Percentiles rank a stretch among this genome's conserved stretches.
These are phyloP conservation scores for Spodoptera frugiperda DNA, from an alignment of 1,140 invertebrate genomes.

Conservation along the genomic window DNA sequence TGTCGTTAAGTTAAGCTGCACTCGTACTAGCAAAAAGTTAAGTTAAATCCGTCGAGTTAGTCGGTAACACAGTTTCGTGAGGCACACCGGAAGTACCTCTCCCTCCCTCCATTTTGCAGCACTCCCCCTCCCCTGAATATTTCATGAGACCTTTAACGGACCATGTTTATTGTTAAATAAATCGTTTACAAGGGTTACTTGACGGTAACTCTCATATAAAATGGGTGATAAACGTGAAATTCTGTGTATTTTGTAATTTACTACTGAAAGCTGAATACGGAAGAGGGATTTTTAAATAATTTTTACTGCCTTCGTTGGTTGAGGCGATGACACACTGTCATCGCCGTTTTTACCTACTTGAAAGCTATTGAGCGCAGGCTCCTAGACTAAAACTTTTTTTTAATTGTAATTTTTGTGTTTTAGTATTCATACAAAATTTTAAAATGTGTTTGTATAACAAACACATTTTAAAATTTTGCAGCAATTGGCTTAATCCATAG, in stretches of 20 bases:
- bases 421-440: no score
- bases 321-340: no score
- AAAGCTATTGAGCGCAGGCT: no score
- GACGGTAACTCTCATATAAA: constrained; percentile 17
- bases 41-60: background rate
- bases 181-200: constrained; percentile 37
- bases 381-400: no score
- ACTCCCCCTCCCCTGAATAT: constrained; percentile 54
- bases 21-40: background rate
- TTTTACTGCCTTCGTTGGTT: no score
- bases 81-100: constrained; percentile 40
- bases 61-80: constrained; percentile 37
- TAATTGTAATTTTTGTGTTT: no score
- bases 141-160: constrained; percentile 48
- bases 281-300: no score
- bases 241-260: constrained; percentile 3
- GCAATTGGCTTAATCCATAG: no score
- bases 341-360: no score
- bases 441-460: no score
- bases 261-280: no score
- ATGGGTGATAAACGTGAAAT: constrained; percentile 2
- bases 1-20: constrained; percentile 8
- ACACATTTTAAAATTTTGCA: no score
- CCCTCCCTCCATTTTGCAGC: constrained; percentile 23
- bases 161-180: constrained; percentile 42